phyloP scores from a whole-genome alignment of 1,140 invertebrate species.

The Drosophila pectinifera region DNA sequence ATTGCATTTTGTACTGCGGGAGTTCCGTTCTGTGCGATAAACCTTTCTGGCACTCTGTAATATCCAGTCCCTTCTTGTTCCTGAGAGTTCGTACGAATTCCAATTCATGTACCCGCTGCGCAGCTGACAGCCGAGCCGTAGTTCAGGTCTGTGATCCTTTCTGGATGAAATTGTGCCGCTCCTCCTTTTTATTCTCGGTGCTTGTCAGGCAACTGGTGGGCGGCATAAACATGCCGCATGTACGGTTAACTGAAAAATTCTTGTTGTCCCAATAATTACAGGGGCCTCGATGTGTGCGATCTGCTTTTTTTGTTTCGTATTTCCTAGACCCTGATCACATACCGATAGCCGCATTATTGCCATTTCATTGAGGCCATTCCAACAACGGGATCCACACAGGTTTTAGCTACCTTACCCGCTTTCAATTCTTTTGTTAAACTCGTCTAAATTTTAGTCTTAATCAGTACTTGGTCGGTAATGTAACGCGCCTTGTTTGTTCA shows the following conservation, averaged over 20 bases:
- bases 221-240: too few relatives aligned
- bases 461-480: neutral
- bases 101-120: slow-evolving; percentile 17
- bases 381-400: too few relatives aligned
- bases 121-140: slow-evolving; percentile 23
- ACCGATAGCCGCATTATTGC: neutral
- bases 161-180: slow-evolving; percentile 14
- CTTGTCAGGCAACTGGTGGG: slow-evolving; percentile 11
- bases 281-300: slow-evolving; percentile 15
- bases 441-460: neutral
- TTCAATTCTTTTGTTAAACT: neutral
- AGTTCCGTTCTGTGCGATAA: neutral
- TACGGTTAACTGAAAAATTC: slow-evolving; percentile 24
- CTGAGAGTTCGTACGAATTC: slow-evolving; percentile 15
- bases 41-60: slow-evolving; percentile 4
- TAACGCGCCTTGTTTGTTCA: slow-evolving; percentile 15
- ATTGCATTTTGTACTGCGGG: neutral
- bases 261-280: slow-evolving; percentile 27
- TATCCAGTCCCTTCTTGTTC: neutral
- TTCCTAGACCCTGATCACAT: slow-evolving; percentile 7
- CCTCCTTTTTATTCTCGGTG: slow-evolving; percentile 21
- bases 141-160: slow-evolving; percentile 6
- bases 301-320: neutral
- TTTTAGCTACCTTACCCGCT: neutral
- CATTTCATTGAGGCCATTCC: neutral